Evolutionary conservation across 2,888 invertebrate genomes (phyloP).

Genomic region (Tenthredo amoena): DNA sequence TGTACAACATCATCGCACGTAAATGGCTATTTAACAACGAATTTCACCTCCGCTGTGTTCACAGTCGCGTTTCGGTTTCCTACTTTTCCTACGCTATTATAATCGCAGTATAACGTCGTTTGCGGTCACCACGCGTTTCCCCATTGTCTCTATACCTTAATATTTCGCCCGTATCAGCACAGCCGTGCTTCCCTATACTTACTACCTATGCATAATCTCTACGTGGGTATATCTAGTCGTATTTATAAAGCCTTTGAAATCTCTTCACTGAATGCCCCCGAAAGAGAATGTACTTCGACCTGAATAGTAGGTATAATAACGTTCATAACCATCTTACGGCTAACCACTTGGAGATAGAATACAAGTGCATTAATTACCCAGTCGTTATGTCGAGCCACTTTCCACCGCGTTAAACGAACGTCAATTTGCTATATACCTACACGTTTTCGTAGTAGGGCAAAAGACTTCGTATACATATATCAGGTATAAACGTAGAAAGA

Average conservation of each 20-base stretch:
- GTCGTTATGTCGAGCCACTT: conserved; percentile 65
- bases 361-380: conserved; percentile 65
- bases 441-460: background rate
- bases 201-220: no score
- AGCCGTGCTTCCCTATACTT: background rate
- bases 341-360: conserved; percentile 18
- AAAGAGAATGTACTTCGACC: conserved; percentile 42
- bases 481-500: background rate
- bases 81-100: conserved; percentile 11
- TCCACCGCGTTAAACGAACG: conserved; percentile 57
- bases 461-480: background rate
- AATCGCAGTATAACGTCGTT: conserved; percentile 36
- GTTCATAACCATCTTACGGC: conserved; percentile 16
- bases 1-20: conserved; percentile 41
- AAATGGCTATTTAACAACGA: conserved; percentile 52
- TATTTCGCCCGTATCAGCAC: background rate
- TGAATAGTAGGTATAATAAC: conserved; percentile 32
- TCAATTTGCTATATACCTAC: background rate
- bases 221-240: background rate
- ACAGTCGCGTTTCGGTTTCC: conserved; percentile 39
- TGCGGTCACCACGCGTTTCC: conserved; percentile 37
- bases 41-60: conserved; percentile 27
- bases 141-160: conserved; percentile 38
- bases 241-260: conserved; percentile 23
- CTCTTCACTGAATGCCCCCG: conserved; percentile 31